Percentiles rank a stretch among this genome's conserved stretches.
Conservation (phyloP, 2,113 vertebrate genomes). For the Scartelaos histophorus region DNA sequence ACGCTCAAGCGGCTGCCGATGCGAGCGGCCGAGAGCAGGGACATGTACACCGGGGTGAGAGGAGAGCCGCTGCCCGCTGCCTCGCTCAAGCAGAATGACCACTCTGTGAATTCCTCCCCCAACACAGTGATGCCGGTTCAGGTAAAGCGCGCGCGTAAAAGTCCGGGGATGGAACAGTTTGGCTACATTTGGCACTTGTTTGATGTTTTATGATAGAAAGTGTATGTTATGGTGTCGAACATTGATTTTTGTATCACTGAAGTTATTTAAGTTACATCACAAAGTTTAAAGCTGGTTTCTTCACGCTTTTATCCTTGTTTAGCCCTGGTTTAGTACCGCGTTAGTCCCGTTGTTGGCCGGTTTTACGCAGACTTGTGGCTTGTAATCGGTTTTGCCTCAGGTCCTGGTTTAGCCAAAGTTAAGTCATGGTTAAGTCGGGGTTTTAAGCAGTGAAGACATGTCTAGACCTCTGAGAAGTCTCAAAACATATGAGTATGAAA, state of each 20-base stretch:
- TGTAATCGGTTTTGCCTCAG: too few species aligned
- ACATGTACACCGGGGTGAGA: slow-evolving; percentile 64
- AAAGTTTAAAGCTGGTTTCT: background rate
- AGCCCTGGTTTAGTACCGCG: too few species aligned
- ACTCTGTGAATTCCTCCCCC: slow-evolving; percentile 69
- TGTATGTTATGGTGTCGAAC: background rate
- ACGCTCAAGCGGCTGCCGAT: slow-evolving; percentile 71
- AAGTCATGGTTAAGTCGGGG: too few species aligned
- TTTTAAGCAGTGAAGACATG: too few species aligned
- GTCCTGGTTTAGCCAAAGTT: too few species aligned
- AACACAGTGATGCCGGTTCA: slow-evolving; percentile 73
- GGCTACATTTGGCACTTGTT: background rate
- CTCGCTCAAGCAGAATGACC: slow-evolving; percentile 73
- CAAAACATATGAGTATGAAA: background rate
- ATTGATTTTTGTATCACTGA: background rate
- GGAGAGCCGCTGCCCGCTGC: slow-evolving; percentile 67
- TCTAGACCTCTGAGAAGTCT: too few species aligned
- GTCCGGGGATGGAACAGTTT: background rate
- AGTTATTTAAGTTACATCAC: background rate
- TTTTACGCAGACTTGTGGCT: too few species aligned
- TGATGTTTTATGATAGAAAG: background rate
- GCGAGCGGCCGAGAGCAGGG: slow-evolving; percentile 67
- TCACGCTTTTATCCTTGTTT: too few species aligned
- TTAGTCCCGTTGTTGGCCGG: too few species aligned
- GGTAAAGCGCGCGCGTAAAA: slow-evolving; percentile 61